phyloP scores from a whole-genome alignment of 2,888 invertebrate genomes.

The Brachyptera risi region DNA sequence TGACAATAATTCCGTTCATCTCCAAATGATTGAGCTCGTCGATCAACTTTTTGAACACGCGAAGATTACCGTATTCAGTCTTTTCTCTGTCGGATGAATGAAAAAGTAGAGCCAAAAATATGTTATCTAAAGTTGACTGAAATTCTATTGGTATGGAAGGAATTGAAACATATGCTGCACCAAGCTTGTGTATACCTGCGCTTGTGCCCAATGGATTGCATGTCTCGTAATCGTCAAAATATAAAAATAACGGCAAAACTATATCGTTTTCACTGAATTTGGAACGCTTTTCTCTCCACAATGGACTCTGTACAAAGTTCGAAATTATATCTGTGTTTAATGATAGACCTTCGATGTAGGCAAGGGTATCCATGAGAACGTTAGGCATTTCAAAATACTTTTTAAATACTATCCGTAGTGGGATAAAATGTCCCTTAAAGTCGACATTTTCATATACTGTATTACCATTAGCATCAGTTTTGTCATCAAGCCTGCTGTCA shows the following conservation, averaged over 20 bases:
- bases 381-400: constrained; percentile 18
- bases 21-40: constrained; percentile 31
- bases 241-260: constrained; percentile 16
- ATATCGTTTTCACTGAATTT: neutral
- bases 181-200: constrained; percentile 25
- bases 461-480: neutral
- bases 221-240: constrained; percentile 21
- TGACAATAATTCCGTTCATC: constrained; percentile 28
- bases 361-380: neutral
- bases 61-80: constrained; percentile 25
- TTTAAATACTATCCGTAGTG: neutral
- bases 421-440: neutral
- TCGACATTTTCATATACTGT: neutral
- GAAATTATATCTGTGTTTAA: neutral
- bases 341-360: neutral
- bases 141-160: constrained; percentile 27
- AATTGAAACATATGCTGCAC: constrained; percentile 26
- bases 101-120: constrained; percentile 12
- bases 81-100: constrained; percentile 4
- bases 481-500: neutral
- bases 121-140: constrained; percentile 26
- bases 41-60: constrained; percentile 28
- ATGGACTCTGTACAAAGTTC: constrained; percentile 14
- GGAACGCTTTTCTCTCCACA: neutral
- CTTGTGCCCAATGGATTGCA: constrained; percentile 24